phyloP scores from a whole-genome alignment of 2,113 vertebrate species.

The Astatotilapia flaviijosephi region DNA sequence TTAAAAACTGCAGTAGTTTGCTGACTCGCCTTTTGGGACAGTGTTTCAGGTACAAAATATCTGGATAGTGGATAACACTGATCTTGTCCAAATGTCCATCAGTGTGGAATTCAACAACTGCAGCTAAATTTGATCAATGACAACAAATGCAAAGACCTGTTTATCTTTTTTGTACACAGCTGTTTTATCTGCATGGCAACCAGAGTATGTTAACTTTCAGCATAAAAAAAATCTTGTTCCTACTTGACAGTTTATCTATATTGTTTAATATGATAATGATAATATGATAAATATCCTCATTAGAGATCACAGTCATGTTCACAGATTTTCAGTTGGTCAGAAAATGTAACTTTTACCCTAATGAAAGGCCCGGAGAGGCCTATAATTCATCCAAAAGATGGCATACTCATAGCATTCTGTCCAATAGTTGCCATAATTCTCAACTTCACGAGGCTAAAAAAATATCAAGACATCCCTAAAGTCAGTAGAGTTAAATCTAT shows the following conservation, averaged over 20 bases:
- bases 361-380: background rate
- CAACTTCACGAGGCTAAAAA: background rate
- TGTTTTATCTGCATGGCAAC: background rate
- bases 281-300: background rate
- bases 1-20: accelerated
- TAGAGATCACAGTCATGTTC: background rate
- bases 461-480: background rate
- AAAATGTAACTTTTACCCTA: background rate
- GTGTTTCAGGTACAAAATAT: background rate
- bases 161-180: background rate
- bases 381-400: background rate
- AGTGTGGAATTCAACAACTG: background rate
- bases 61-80: background rate
- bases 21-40: background rate
- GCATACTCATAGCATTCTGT: background rate
- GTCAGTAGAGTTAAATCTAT: background rate
- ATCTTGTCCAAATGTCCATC: background rate
- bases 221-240: background rate
- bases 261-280: background rate
- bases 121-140: background rate
- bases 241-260: background rate
- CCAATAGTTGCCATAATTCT: background rate
- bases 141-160: background rate
- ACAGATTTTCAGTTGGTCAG: background rate
- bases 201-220: background rate